Conservation (phyloP, 2,888 invertebrate species). For the Syrphus vitripennis region DNA sequence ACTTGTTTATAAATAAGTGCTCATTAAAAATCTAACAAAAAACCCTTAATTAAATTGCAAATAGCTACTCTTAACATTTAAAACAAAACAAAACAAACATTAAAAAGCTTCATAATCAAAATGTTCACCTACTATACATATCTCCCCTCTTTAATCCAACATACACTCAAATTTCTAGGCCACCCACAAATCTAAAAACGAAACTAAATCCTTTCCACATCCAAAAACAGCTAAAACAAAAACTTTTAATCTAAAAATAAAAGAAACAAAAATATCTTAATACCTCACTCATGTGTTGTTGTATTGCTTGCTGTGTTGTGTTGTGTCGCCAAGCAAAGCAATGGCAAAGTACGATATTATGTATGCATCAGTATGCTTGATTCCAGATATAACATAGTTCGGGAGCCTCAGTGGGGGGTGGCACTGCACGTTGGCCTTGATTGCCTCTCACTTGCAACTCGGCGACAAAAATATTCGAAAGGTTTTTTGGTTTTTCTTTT, state of each 20-base stretch:
- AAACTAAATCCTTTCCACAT: slow-evolving; percentile 56
- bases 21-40: neutral
- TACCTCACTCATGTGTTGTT: slow-evolving; percentile 10
- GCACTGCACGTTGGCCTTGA: slow-evolving; percentile 66
- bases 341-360: slow-evolving; percentile 26
- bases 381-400: slow-evolving; percentile 34
- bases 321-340: slow-evolving; percentile 29
- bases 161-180: slow-evolving; percentile 50
- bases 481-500: slow-evolving; percentile 33
- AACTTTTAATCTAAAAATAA: slow-evolving; percentile 53
- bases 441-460: slow-evolving; percentile 43
- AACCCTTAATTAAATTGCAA: neutral
- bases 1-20: neutral
- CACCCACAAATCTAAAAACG: slow-evolving; percentile 57
- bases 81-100: neutral
- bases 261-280: slow-evolving; percentile 28
- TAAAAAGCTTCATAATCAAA: slow-evolving; percentile 16
- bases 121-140: neutral
- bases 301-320: neutral
- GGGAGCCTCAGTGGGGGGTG: slow-evolving; percentile 59
- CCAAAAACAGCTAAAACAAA: slow-evolving; percentile 25
- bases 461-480: slow-evolving; percentile 61
- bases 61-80: neutral
- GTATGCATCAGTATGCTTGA: slow-evolving; percentile 7
- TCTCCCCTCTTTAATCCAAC: slow-evolving; percentile 5